phyloP scores from a whole-genome alignment of 1,140 invertebrate genomes.

The Hypothenemus hampei region DNA sequence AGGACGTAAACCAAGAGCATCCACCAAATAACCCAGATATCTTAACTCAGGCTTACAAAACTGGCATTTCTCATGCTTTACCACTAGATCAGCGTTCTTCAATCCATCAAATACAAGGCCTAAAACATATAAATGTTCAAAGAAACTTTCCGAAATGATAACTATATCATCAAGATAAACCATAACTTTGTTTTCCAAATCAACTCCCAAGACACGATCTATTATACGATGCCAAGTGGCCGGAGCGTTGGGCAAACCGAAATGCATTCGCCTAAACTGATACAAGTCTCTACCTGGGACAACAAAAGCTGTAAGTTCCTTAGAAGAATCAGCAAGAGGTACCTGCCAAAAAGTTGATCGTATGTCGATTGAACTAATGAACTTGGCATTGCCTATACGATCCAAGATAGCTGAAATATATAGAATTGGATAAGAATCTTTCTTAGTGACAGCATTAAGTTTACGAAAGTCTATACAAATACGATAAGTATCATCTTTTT shows the following conservation, averaged over 20 bases:
- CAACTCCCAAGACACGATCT: conserved; percentile 26
- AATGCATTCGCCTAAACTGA: conserved; percentile 38
- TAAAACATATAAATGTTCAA: conserved; percentile 7
- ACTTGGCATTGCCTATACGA: conserved; percentile 33
- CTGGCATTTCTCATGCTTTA: conserved; percentile 15
- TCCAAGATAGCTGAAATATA: conserved; percentile 38
- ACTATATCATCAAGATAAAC: too few species aligned
- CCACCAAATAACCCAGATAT: conserved; percentile 40
- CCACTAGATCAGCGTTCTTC: conserved; percentile 4
- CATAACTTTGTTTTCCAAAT: conserved; percentile 28
- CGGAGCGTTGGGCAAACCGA: conserved; percentile 40
- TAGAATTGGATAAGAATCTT: conserved; percentile 38
- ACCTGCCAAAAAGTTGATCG: conserved; percentile 45
- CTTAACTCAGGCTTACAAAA: conserved; percentile 29
- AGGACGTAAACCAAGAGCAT: conserved; percentile 3
- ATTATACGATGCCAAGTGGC: conserved; percentile 41
- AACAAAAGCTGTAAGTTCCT: conserved; percentile 45
- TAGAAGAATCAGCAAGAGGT: conserved; percentile 35
- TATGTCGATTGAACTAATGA: conserved; percentile 37
- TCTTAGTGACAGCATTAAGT: conserved; percentile 35
- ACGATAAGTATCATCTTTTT: conserved; percentile 32
- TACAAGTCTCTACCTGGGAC: conserved; percentile 35
- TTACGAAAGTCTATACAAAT: conserved; percentile 40
- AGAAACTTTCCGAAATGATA: conserved; percentile 4
- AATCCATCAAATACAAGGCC: conserved; percentile 15